Base-by-base conservation (phyloP, 2,888 invertebrate species). In the Acleris sparsana region DNA sequence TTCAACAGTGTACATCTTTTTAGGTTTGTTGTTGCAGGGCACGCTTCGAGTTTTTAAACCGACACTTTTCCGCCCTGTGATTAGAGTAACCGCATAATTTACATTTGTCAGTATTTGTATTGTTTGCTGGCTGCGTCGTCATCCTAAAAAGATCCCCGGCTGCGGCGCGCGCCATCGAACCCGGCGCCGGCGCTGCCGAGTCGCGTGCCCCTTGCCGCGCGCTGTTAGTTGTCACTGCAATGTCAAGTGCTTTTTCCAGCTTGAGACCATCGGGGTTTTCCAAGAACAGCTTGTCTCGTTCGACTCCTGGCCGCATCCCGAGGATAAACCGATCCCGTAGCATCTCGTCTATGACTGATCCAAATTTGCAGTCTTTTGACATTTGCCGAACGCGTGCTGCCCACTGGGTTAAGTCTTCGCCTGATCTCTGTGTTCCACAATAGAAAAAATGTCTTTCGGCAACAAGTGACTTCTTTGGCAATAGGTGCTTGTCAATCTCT, bases 21-120 rank as follows among this genome's bases (percentile, higher is more conserved):
- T n/a, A n/a, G n/a, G n/a, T n/a, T n/a, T n/a, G n/a, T n/a, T n/a
- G n/a, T n/a, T n/a, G n/a, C n/a, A n/a, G n/a, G n/a, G 25, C 43
- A 39, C 59, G 51, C 51, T 59, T 59, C 22, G 51, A 59, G 18
- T 18, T 18, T 51, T 51, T 59, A 49, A 59, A 59, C n/a, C 51
- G 25, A 53, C 53, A 53, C 25, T 53, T 53, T 17, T 53, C 53
- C 9, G n/a, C 53, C 17, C 53, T 29, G 49, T 61, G 52, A 18
- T 52, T 60, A 13, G n/a, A 18, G 20, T 51, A 52, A 18, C 60
- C 60, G 43, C 60, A 60, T 20, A 51, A 20, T 43, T 51, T 39
- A 43, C 51, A 60, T 39, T 44, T 33, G 11, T 43, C 4, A 43
- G 17, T 25, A 13, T 17, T 22, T 13, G 25, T 25, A 25, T 20